Base-by-base conservation (phyloP, 1,140 invertebrate genomes). In the Drosophila tropicalis region DNA sequence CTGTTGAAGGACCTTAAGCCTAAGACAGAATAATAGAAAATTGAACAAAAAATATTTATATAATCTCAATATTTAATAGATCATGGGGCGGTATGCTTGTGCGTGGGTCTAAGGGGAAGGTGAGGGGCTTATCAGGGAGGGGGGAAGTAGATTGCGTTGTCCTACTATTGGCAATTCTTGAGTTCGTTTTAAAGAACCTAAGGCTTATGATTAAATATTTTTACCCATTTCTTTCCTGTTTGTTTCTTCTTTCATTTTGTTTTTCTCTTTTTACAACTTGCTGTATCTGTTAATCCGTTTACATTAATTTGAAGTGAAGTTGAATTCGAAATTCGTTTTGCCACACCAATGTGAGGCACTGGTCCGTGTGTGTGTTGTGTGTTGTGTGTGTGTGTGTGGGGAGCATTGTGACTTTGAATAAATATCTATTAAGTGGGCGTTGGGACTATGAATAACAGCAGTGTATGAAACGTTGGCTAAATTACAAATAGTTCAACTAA, bases 191-290 rank as follows among this genome's bases (percentile, higher is more conserved):
- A 73, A 72, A 72, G 55, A 79, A 76, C 19, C 66, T 85, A 76
- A 60, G 54, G 63, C 79, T 81, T 76, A 82, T 22, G 65, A 76
- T 79, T 81, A 73, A 78, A 61, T 86, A 86, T 76, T 79, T 86
- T 36, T 36, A 36, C 34, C 10, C 34, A 2, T 36, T 36, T 36
- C 34, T 36, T 36, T 29, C 29, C 29, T 29, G 29, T 29, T 29
- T 29, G 29, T 29, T 29, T 29, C 29, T 29, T 29, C 29, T 36
- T 36, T 36, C 34, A 2, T 47, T 47, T 3, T 9, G 17, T 47
- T 19, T 12, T 10, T 22, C 12, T n/a, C 7, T 51, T 51, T 51
- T 4, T 79, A 81, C 72, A 86, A 68, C 64, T 65, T 64, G 67
- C 61, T 73, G 61, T 65, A 72, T 51, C 55, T 70, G 22, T 61